Evolutionary conservation across 2,888 invertebrate species (phyloP).

Genomic region (Trichopoda pennipes): DNA sequence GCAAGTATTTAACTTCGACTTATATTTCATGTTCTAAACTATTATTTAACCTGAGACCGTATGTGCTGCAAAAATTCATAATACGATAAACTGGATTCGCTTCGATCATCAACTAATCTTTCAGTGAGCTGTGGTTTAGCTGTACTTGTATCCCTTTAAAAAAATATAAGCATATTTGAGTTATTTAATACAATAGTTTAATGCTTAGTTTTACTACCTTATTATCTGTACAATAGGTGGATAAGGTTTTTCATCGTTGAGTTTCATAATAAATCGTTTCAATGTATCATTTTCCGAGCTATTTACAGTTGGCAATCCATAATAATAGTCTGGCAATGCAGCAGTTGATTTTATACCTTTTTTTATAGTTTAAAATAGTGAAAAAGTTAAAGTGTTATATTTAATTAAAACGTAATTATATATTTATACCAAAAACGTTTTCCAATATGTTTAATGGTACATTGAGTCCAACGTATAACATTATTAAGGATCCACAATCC

Average conservation of each 20-base stretch:
- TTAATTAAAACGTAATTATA: not conserved
- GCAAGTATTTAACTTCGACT: constrained; percentile 69
- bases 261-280: constrained; percentile 89
- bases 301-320: constrained; percentile 88
- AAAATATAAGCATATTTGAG: not conserved
- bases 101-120: constrained; percentile 95
- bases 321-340: constrained; percentile 89
- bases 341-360: constrained; percentile 87
- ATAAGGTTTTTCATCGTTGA: constrained; percentile 93
- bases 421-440: constrained; percentile 84
- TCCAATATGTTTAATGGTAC: constrained; percentile 88
- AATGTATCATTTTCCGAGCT: constrained; percentile 88
- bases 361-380: not conserved
- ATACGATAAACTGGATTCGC: constrained; percentile 96
- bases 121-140: constrained; percentile 91
- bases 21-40: constrained; percentile 72
- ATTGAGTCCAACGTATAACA: constrained; percentile 91
- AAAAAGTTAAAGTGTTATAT: not conserved
- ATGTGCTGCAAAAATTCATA: constrained; percentile 99
- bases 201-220: constrained; percentile 82
- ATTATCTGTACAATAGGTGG: constrained; percentile 90
- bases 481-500: constrained; percentile 91
- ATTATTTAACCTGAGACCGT: constrained; percentile 92
- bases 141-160: constrained; percentile 93
- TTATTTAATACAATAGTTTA: not conserved